Percentiles rank a stretch among this genome's conserved stretches.
These are phyloP conservation scores for Rhogogaster chlorosoma DNA, from an alignment of 2,888 invertebrate species.

Conservation along the genomic window DNA sequence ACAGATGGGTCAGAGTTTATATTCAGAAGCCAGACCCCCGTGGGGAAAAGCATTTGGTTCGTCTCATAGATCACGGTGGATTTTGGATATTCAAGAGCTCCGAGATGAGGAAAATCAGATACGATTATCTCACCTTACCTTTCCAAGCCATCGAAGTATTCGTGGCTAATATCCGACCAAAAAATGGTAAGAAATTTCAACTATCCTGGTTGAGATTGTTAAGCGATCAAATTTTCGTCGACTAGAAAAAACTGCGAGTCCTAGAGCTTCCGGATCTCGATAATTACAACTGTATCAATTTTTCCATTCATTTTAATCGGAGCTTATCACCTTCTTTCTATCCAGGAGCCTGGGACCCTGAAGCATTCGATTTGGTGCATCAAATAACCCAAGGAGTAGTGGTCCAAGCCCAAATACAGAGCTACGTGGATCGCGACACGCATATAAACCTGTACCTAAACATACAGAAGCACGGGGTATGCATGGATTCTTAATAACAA, in stretches of 20 bases:
- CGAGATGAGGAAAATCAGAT: constrained; percentile 93
- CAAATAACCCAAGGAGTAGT: constrained; percentile 90
- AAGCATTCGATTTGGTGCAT: constrained; percentile 88
- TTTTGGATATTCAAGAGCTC: constrained; percentile 89
- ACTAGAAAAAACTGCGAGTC: too few relatives aligned
- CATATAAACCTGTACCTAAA: constrained; percentile 91
- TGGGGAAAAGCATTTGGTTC: constrained; percentile 88
- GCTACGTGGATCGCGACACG: constrained; percentile 88
- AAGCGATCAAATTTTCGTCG: too few relatives aligned
- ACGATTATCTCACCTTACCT: constrained; percentile 95
- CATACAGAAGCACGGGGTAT: constrained; percentile 87
- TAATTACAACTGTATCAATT: constrained; percentile 41
- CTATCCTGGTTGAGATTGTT: background rate
- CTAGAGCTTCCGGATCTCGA: too few relatives aligned
- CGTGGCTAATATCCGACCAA: constrained; percentile 92
- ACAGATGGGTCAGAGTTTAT: constrained; percentile 84
- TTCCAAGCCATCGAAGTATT: constrained; percentile 98
- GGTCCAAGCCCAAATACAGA: constrained; percentile 93
- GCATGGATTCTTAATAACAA: constrained; percentile 62
- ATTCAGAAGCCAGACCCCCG: constrained; percentile 81
- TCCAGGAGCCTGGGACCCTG: constrained; percentile 85
- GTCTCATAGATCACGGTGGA: constrained; percentile 97
- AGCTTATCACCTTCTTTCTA: constrained; percentile 74
- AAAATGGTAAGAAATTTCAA: constrained; percentile 81
- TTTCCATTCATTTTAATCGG: background rate